Evolutionary conservation across 2,113 vertebrate species (phyloP).

Genomic region (Rana temporaria): DNA sequence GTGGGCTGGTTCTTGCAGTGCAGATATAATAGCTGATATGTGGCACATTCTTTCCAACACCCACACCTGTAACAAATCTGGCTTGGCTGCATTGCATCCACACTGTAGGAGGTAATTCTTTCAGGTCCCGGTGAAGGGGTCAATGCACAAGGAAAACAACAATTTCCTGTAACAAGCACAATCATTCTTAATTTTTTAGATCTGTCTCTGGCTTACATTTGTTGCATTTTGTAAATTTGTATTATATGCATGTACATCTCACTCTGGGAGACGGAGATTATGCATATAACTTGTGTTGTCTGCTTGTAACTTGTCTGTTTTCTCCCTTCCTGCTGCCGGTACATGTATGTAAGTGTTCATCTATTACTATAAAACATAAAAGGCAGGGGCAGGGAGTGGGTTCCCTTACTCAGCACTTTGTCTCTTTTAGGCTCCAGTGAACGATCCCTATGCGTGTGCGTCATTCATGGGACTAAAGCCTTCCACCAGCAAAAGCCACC

Average conservation of each 20-base stretch:
- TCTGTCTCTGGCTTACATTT: not conserved
- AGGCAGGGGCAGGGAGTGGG: constrained; percentile 27
- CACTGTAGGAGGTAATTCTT: not conserved
- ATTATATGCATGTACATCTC: constrained; percentile 31
- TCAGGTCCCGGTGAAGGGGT: not conserved
- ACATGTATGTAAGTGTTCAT: constrained; percentile 77
- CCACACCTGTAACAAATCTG: too few species aligned
- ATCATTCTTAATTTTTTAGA: too few species aligned
- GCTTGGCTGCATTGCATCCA: not conserved
- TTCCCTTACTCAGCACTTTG: constrained; percentile 6
- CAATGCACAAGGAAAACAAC: too few species aligned
- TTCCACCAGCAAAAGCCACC: constrained; percentile 87
- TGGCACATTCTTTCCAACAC: too few species aligned
- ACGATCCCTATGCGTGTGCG: constrained; percentile 87
- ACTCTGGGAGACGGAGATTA: not conserved
- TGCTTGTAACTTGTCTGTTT: constrained; percentile 57
- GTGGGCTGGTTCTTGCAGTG: too few species aligned
- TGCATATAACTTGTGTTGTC: constrained; percentile 9
- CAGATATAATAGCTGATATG: too few species aligned
- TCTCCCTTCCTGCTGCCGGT: constrained; percentile 74
- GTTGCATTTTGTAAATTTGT: constrained; percentile 3
- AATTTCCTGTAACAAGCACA: not conserved
- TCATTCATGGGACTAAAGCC: constrained; percentile 92
- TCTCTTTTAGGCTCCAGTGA: constrained; percentile 81
- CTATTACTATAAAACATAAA: constrained; percentile 60